These are phyloP conservation scores for Peromyscus aztecus DNA, from an alignment of 2,797 vertebrate species.

Conservation along the genomic window DNA sequence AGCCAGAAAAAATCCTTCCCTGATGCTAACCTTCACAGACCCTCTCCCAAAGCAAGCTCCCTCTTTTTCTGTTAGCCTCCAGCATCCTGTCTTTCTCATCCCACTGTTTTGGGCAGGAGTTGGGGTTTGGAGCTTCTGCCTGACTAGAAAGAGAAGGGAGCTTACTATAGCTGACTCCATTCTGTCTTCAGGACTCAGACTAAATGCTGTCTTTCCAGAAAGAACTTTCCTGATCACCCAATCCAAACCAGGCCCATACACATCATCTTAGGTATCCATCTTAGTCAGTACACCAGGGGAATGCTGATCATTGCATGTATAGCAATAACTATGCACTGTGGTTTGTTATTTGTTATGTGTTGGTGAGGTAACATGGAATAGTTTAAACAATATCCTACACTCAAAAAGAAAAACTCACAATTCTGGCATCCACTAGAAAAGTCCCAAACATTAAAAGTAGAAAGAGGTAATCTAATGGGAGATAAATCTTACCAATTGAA, in stretches of 20 bases:
- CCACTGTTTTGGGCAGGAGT: not conserved
- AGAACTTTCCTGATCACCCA: not conserved
- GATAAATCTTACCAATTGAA: slow-evolving; percentile 35
- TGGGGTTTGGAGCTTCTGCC: not conserved
- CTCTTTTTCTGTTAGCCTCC: not conserved
- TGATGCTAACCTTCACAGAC: not conserved
- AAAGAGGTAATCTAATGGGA: not conserved
- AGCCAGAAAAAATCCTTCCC: not conserved
- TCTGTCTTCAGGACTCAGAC: not conserved
- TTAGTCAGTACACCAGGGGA: not conserved
- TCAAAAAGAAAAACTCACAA: not conserved
- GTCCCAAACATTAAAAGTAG: not conserved
- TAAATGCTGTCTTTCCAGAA: not conserved
- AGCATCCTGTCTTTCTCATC: not conserved
- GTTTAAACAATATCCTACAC: not conserved
- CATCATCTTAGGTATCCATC: not conserved
- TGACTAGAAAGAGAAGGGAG: not conserved
- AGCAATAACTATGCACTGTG: not conserved
- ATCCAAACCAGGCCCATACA: not conserved
- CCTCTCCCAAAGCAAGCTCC: not conserved
- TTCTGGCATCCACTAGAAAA: not conserved
- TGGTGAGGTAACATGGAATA: not conserved
- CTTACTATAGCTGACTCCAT: not conserved
- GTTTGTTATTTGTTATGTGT: not conserved
- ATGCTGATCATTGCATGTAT: not conserved